Percentiles rank a stretch among this genome's conserved stretches.
Conservation (phyloP, 2,888 invertebrate genomes). For the Sphinx pinastri region DNA sequence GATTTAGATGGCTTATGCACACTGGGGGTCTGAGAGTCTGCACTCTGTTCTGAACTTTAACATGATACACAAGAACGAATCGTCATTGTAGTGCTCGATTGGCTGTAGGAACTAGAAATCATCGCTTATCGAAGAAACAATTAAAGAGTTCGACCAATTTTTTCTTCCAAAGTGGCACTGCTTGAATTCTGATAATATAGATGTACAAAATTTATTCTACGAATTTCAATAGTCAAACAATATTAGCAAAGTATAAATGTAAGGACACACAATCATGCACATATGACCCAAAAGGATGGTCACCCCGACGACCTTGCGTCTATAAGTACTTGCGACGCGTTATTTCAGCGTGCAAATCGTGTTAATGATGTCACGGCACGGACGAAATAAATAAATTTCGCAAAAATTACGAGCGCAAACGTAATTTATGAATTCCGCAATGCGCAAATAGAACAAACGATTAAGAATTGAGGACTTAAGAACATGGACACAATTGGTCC, state of each 20-base stretch:
- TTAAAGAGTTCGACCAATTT: too few relatives aligned
- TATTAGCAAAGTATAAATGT: neutral
- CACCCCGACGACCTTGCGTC: slow-evolving; percentile 40
- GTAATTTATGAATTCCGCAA: slow-evolving; percentile 16
- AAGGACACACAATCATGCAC: neutral
- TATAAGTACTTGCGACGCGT: slow-evolving; percentile 39
- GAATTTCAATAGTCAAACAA: too few relatives aligned
- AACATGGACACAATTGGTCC: neutral
- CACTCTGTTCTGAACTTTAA: neutral
- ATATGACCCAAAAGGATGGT: slow-evolving; percentile 17
- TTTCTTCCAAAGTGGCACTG: too few relatives aligned
- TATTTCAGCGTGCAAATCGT: slow-evolving; percentile 39
- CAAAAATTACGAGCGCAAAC: slow-evolving; percentile 4
- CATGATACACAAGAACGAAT: neutral
- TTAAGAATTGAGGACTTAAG: neutral
- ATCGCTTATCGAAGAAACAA: too few relatives aligned
- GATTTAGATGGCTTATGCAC: too few relatives aligned
- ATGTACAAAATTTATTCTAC: too few relatives aligned
- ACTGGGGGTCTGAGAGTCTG: too few relatives aligned
- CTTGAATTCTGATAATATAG: too few relatives aligned
- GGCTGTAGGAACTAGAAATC: too few relatives aligned
- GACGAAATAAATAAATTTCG: slow-evolving; percentile 26
- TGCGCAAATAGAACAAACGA: neutral
- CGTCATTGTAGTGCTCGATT: too few relatives aligned
- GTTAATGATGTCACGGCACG: slow-evolving; percentile 44